Conservation (phyloP, 2,888 invertebrate species). For the Falcaria lacertinaria region DNA sequence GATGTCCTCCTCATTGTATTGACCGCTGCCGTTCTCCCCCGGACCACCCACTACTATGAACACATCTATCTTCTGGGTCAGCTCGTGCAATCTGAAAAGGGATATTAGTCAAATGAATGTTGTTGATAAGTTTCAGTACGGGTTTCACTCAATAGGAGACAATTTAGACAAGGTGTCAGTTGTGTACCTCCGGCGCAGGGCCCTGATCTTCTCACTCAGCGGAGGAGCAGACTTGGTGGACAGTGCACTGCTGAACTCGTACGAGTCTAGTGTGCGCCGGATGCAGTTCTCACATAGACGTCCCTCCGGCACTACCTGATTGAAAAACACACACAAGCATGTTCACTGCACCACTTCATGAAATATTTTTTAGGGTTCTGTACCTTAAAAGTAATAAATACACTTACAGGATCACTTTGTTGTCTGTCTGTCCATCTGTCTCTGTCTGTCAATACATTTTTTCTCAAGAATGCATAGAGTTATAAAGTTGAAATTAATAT, state of each 20-base stretch:
- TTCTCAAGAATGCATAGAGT: too few species aligned
- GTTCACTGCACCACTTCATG: too few species aligned
- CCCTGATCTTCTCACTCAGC: constrained; percentile 64
- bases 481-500: too few species aligned
- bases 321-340: too few species aligned
- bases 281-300: constrained; percentile 54
- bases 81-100: constrained; percentile 46
- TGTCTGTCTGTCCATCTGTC: too few species aligned
- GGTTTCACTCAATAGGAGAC: neutral
- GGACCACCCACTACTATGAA: constrained; percentile 68
- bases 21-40: constrained; percentile 39
- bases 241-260: constrained; percentile 52
- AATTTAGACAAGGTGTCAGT: too few species aligned
- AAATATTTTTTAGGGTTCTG: too few species aligned
- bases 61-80: constrained; percentile 70
- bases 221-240: constrained; percentile 44
- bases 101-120: neutral
- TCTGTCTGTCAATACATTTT: too few species aligned
- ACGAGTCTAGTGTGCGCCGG: constrained; percentile 52
- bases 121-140: neutral
- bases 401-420: too few species aligned
- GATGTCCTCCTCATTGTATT: constrained; percentile 66
- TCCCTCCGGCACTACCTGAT: constrained; percentile 58
- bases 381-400: too few species aligned
- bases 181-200: constrained; percentile 43